Conservation (phyloP, 2,797 vertebrate genomes). For the Smutsia gigantea region DNA sequence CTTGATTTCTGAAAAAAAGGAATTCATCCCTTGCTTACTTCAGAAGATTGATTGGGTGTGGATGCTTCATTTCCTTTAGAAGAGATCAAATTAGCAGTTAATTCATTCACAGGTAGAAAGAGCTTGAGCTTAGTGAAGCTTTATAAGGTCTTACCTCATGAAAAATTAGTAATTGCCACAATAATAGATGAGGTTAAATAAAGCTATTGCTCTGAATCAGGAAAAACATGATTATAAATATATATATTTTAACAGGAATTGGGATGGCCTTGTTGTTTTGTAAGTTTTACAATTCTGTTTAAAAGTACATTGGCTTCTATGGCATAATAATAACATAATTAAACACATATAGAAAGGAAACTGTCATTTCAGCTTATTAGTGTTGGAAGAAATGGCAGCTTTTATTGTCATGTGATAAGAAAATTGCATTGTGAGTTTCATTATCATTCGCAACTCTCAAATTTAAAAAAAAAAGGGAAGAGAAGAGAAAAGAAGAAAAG, state of each 20-base stretch:
- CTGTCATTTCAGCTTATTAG: not conserved
- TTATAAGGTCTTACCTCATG: constrained; percentile 20
- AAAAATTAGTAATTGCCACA: constrained; percentile 43
- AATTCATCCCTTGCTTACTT: constrained; percentile 51
- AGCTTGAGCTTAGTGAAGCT: constrained; percentile 32
- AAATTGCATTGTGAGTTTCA: constrained; percentile 29
- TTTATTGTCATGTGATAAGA: constrained; percentile 46
- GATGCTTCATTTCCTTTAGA: constrained; percentile 69
- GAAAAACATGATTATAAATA: not conserved
- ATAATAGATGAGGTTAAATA: constrained; percentile 52
- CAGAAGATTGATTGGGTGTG: constrained; percentile 70
- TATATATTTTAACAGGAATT: not conserved
- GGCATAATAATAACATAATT: not conserved
- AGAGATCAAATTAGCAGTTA: constrained; percentile 76
- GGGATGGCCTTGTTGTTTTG: not conserved
- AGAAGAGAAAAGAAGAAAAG: not conserved
- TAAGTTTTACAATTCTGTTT: constrained; percentile 27
- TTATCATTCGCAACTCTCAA: not conserved
- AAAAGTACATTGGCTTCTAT: not conserved
- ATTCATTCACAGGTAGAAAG: constrained; percentile 57
- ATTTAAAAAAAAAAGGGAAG: not conserved
- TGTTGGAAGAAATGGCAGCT: not conserved
- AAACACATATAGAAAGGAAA: not conserved
- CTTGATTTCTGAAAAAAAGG: constrained; percentile 63
- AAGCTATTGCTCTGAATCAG: not conserved